Base-by-base conservation (phyloP, 2,113 vertebrate genomes). In the Poeciliopsis occidentalis region DNA sequence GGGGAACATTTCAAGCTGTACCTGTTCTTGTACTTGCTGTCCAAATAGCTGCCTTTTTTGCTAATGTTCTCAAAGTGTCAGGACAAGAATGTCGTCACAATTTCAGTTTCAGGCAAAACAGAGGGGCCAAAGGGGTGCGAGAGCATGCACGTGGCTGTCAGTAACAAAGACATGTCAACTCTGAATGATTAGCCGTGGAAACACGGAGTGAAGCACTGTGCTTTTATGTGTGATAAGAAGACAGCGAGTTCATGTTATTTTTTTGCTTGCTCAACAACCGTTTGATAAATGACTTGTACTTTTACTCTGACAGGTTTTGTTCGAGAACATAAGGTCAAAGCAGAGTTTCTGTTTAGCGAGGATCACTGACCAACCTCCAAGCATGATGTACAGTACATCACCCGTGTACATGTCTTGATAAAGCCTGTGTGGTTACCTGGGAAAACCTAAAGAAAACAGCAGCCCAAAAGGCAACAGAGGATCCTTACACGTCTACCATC, bases 211-310 rank as follows among this genome's bases (percentile, higher is more conserved):
- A 60, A 61, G n/a, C 12, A 17, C 8, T 19, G 29, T 12, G 32
- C 31, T 24, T 63, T 44, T 39, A 44, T 31, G 37, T 62, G n/a
- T 8, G 26, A 39, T 27, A 22, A 39, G 51, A 24, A 51, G 30
- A 61, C 29, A 54, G 26, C 11, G 57, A 69, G 32, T 60, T 69
- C 32, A 75, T 51, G 32, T 61, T 65, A 60, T 60, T 47, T 60
- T 29, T 34, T 51, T 51, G 61, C 51, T 65, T 57, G 65, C 61
- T 67, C 41, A 60, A 62, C 77, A 74, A 29, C 29, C 69, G 30
- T 75, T 65, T 66, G 67, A 80, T 65, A 11, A 60, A 70, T 69
- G 64, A 32, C 71, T 60, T 57, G 61, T 34, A 60, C 66, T 73
- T 72, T 73, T 31, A 67, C 15, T 47, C 67, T 60, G 32, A 64